Conservation (phyloP, 2,888 invertebrate genomes). For the Stictocephala bisonia region DNA sequence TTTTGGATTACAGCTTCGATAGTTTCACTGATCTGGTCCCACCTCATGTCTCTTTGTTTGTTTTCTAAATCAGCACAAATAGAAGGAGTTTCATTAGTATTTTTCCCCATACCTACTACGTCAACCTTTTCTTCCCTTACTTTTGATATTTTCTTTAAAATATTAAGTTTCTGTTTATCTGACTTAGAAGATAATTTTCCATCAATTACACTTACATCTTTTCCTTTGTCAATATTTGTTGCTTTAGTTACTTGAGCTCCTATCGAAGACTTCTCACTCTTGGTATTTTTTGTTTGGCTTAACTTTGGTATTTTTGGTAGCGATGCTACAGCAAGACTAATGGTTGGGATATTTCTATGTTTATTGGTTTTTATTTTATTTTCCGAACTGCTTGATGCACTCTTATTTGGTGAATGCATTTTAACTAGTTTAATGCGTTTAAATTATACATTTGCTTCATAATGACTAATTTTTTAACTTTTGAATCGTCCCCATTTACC, state of each 20-base stretch:
- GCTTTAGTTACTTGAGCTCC: not conserved
- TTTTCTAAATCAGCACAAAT: not conserved
- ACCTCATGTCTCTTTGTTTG: slow-evolving; percentile 48
- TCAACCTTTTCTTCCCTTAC: slow-evolving; percentile 73
- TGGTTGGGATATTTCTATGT: slow-evolving; percentile 37
- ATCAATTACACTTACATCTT: slow-evolving; percentile 41
- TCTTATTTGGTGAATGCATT: slow-evolving; percentile 58
- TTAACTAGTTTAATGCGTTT: slow-evolving; percentile 65
- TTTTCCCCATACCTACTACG: slow-evolving; percentile 58
- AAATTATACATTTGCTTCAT: slow-evolving; percentile 68
- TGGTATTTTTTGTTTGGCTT: slow-evolving; percentile 35
- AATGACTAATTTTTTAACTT: slow-evolving; percentile 66
- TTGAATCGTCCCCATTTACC: slow-evolving; percentile 64
- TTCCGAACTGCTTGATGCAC: not conserved
- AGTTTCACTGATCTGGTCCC: slow-evolving; percentile 57
- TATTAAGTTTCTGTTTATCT: slow-evolving; percentile 86
- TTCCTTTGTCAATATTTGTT: slow-evolving; percentile 19
- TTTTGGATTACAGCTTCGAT: slow-evolving; percentile 60
- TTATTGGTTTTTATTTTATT: slow-evolving; percentile 38
- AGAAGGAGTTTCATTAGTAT: slow-evolving; percentile 36
- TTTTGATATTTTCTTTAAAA: slow-evolving; percentile 86
- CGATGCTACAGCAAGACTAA: not conserved
- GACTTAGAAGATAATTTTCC: slow-evolving; percentile 80
- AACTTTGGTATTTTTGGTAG: slow-evolving; percentile 44
- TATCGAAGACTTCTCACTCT: not conserved